Evolutionary conservation across 2,113 vertebrate species (phyloP).

Genomic region (Conger conger): DNA sequence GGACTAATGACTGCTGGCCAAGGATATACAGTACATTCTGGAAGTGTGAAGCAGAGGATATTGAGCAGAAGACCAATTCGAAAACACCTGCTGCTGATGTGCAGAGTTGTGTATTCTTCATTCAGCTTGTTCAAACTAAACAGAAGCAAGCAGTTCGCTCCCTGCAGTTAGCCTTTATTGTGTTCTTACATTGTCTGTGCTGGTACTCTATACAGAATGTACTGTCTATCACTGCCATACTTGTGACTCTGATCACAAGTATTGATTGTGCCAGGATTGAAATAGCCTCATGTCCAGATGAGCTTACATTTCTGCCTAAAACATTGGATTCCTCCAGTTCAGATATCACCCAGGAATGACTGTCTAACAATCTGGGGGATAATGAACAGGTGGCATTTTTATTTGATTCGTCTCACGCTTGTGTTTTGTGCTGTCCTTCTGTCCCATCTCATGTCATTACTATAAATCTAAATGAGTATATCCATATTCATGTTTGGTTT

Average conservation of each 20-base stretch:
- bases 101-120: not conserved
- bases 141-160: not conserved
- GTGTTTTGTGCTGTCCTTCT: not conserved
- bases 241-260: slow-evolving; percentile 1
- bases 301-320: not conserved
- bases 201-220: not conserved
- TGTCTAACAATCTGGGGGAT: not conserved
- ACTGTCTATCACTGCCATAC: too few species aligned
- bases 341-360: not conserved
- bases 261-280: slow-evolving; percentile 16
- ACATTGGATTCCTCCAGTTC: not conserved
- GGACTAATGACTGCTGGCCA: too few species aligned
- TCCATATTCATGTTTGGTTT: not conserved
- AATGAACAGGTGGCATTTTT: not conserved
- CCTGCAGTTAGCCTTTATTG: not conserved
- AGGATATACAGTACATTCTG: not conserved
- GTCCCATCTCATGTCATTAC: not conserved
- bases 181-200: not conserved
- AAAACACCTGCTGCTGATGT: not conserved
- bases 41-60: not conserved
- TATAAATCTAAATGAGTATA: not conserved
- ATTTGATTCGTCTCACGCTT: not conserved
- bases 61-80: not conserved
- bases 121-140: not conserved
- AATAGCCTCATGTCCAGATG: slow-evolving; percentile 2